Percentiles rank a stretch among this genome's conserved stretches.
Conservation (phyloP, 2,113 vertebrate species). For the Symphodus melops region DNA sequence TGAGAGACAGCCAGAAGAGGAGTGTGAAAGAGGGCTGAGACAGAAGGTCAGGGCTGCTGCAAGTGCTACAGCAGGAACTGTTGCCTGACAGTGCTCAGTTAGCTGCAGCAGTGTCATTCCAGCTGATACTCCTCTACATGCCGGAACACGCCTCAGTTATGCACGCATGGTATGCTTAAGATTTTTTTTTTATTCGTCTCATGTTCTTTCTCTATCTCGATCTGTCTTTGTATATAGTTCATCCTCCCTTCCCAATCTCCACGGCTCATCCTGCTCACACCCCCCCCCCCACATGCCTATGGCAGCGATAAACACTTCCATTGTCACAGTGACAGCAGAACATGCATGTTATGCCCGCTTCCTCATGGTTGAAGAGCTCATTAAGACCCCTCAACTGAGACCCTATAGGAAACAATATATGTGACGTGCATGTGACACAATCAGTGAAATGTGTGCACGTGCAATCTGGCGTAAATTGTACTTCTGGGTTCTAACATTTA, state of each 20-base stretch:
- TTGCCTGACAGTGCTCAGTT: conserved; percentile 48
- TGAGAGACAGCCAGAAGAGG: conserved; percentile 6
- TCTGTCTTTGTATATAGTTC: conserved; percentile 31
- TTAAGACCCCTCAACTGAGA: conserved; percentile 75
- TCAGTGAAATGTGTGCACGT: conserved; percentile 65
- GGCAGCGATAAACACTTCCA: conserved; percentile 71
- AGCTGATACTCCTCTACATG: conserved; percentile 41
- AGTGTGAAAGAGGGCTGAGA: conserved; percentile 24
- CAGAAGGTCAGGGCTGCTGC: conserved; percentile 40
- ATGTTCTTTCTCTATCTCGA: conserved; percentile 31
- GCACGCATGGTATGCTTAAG: conserved; percentile 42
- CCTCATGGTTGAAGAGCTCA: conserved; percentile 76
- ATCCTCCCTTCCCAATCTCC: conserved; percentile 27
- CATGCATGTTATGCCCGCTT: conserved; percentile 74
- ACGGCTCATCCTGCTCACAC: neutral
- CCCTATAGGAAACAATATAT: conserved; percentile 67
- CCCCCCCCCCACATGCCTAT: conserved; percentile 27
- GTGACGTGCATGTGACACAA: conserved; percentile 60
- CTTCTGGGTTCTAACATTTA: conserved; percentile 20
- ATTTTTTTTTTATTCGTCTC: conserved; percentile 34
- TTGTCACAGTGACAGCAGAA: conserved; percentile 74
- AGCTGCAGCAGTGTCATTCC: conserved; percentile 54
- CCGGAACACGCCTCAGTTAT: conserved; percentile 48
- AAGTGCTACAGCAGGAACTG: conserved; percentile 45
- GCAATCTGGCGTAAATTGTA: conserved; percentile 39